A percentile compares a stretch with the other conserved stretches of the same genome.
Conservation (phyloP, 2,113 vertebrate species). For the Aythya baeri region DNA sequence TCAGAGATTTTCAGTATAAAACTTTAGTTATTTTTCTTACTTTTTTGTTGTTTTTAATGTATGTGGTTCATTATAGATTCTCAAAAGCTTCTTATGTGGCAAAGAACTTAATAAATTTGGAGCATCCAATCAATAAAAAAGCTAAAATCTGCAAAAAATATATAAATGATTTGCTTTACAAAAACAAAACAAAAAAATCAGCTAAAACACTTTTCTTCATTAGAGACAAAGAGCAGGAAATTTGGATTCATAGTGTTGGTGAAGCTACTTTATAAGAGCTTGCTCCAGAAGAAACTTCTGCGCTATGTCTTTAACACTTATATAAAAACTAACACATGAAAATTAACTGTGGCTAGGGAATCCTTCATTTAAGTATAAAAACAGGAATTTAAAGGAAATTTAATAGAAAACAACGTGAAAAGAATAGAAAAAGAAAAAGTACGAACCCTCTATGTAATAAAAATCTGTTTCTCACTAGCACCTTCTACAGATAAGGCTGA, state of each 20-base stretch:
- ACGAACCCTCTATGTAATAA: slow-evolving; percentile 24
- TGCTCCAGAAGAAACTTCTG: slow-evolving; percentile 66
- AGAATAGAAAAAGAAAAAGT: slow-evolving; percentile 1
- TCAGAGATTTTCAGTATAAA: slow-evolving; percentile 75
- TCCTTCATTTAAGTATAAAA: slow-evolving; percentile 66
- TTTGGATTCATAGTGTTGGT: slow-evolving; percentile 72
- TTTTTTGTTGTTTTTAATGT: not conserved
- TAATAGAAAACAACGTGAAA: not conserved
- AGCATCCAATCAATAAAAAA: slow-evolving; percentile 81
- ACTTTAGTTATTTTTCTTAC: slow-evolving; percentile 46
- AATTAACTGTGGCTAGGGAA: slow-evolving; percentile 50
- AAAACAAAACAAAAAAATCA: slow-evolving; percentile 75
- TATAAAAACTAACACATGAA: slow-evolving; percentile 58
- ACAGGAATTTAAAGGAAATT: not conserved
- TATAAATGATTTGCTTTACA: slow-evolving; percentile 80
- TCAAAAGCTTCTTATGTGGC: slow-evolving; percentile 71
- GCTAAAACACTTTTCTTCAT: slow-evolving; percentile 69
- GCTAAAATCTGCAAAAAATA: slow-evolving; percentile 83
- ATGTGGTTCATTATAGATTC: slow-evolving; percentile 57
- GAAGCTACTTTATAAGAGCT: slow-evolving; percentile 73
- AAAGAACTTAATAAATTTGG: slow-evolving; percentile 75
- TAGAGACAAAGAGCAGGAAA: slow-evolving; percentile 74
- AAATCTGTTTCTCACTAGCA: slow-evolving; percentile 62
- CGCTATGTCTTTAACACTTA: slow-evolving; percentile 71
- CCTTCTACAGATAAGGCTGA: slow-evolving; percentile 61